Conservation (phyloP, 2,888 invertebrate species). For the Dioctria linearis region DNA sequence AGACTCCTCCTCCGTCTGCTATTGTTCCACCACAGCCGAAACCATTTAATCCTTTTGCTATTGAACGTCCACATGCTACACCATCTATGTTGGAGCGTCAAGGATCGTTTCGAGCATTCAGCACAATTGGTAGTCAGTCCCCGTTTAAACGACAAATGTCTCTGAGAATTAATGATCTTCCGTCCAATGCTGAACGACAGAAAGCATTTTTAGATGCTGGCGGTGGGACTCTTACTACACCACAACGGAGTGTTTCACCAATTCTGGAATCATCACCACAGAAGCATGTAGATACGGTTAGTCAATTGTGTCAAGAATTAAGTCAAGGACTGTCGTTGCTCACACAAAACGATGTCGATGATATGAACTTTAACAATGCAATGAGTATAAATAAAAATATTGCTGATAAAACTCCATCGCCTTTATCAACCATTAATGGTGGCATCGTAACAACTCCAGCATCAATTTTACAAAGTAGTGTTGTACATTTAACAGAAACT, state of each 20-base stretch:
- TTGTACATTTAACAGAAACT: conserved; percentile 52
- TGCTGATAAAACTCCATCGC: conserved; percentile 62
- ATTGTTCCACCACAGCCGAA: conserved; percentile 73
- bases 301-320: conserved; percentile 84
- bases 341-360: conserved; percentile 74
- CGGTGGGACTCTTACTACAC: conserved; percentile 65
- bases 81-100: conserved; percentile 95
- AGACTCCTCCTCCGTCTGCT: conserved; percentile 64
- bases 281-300: conserved; percentile 75
- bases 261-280: conserved; percentile 83
- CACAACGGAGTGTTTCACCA: conserved; percentile 77
- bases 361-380: conserved; percentile 75
- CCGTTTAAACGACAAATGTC: conserved; percentile 98
- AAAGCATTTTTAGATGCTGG: conserved; percentile 70
- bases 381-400: conserved; percentile 74
- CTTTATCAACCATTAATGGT: conserved; percentile 2
- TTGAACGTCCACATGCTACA: conserved; percentile 96
- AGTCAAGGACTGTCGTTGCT: conserved; percentile 79
- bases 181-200: conserved; percentile 91
- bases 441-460: conserved; percentile 34
- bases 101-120: conserved; percentile 94
- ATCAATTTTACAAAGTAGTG: conserved; percentile 31
- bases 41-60: conserved; percentile 91
- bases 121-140: conserved; percentile 83
- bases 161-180: conserved; percentile 93